Base-by-base conservation (phyloP, 2,888 invertebrate genomes). In the Epinotia ramella region DNA sequence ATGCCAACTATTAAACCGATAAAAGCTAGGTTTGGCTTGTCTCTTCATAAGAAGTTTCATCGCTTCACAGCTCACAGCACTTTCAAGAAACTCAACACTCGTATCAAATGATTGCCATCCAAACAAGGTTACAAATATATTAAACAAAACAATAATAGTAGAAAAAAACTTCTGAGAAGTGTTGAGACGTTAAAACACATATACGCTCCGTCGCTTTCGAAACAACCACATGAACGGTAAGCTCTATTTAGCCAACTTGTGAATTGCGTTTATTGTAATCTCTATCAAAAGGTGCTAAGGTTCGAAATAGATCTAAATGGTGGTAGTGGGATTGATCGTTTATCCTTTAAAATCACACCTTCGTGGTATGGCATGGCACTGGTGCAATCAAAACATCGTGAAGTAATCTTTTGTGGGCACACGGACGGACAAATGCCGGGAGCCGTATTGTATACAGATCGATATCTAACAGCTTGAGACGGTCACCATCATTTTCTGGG, bases 301-400 rank as follows among this genome's bases (percentile, higher is more conserved):
- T 80, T 77, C 63, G 80, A 77, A 64, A 73, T 77, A 57, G 20
- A 13, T 33, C 16, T 24, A 13, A 3, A 20, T 20, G 49, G 64
- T 75, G 53, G 77, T 77, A 74, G 79, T 80, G 75, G 28, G 53
- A 13, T 12, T 44, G 28, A 82, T 68, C 56, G 66, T 71, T 68
- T 78, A 83, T 84, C 84, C 81, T 80, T 82, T 78, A 79, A 83
- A 81, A 82, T 84, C 82, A 85, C 86, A 85, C 84, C 83, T 87
- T 84, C 82, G 81, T 80, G 82, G 84, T 84, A 84, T 78, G 82
- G 82, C 82, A 83, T 78, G 82, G 82, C 85, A 84, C 87, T 88
- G 84, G 82, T 86, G 87, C 84, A 89, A 91, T 91, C 89, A 92
- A 92, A 90, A 91, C 88, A 92, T 89, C 87, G 89, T 88, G 86